Conservation (phyloP, 2,797 vertebrate genomes). For the Pseudochirops corinnae region DNA sequence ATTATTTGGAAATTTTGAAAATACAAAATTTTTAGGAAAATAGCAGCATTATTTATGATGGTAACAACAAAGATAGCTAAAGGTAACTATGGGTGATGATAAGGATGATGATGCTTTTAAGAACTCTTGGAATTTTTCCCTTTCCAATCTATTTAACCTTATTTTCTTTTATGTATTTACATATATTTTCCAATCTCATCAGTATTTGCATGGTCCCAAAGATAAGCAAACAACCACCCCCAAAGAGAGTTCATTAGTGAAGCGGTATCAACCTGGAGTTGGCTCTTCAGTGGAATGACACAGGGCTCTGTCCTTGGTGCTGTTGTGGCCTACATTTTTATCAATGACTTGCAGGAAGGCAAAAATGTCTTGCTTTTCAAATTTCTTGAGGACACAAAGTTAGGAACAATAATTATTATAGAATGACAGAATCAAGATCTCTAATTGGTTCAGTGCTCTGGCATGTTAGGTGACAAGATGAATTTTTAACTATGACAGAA, state of each 20-base stretch:
- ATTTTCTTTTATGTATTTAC: neutral
- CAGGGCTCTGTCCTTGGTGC: neutral
- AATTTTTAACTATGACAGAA: neutral
- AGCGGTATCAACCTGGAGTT: neutral
- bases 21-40: no score
- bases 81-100: neutral
- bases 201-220: neutral
- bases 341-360: neutral
- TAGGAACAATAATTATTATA: neutral
- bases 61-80: neutral
- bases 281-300: neutral
- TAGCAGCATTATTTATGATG: neutral
- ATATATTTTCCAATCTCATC: neutral
- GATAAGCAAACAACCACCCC: neutral
- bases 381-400: neutral
- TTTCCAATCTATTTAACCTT: neutral
- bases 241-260: neutral
- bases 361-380: neutral
- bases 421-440: neutral
- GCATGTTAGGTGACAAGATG: neutral
- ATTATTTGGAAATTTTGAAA: neutral
- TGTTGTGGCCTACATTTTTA: neutral
- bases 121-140: neutral
- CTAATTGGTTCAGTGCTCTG: neutral
- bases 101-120: neutral